Evolutionary conservation across 1,140 invertebrate species (phyloP), one percentile per base, ranked within the genome.

Genomic region (Cyclina sinensis): DNA sequence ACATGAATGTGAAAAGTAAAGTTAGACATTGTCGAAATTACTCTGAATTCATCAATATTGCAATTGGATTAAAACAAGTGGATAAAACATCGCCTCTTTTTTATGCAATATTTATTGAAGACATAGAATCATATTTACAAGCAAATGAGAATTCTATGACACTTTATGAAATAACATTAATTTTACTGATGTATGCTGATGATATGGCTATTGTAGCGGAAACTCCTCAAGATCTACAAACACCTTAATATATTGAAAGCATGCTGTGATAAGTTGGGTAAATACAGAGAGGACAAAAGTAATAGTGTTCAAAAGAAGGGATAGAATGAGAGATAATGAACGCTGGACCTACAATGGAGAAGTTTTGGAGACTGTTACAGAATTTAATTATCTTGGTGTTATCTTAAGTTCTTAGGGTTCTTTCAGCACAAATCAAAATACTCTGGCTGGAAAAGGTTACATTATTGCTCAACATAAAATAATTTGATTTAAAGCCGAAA

Each of bases 111-210:
- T 7, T 70, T 46, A 39, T 51, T 73, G 35, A 73, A 74, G 32
- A 81, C 27, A 35, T 57, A 9, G 27, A 51, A 24, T 43, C 48
- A 1, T 54, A 24, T 73, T 73, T n/a, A 74, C 18, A 54, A 54
- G 24, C 24, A 14, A 35, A 30, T 74, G 5, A 9, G 21, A 74
- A 43, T 48, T 43, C 27, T 7, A 48, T 54, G 37, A 32, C 16
- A 18, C 21, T 82, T 21, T n/a, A 73, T 21, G 54, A 73, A 27
- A 21, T 81, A 21, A 74, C 51, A 68, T 46, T 87, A 51, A 82
- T 90, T 48, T 39, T 83, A 39, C 43, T 83, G 3, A 59, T 87
- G 59, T 83, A 78, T 83, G 89, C 89, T 54, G 80, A 35, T 32
- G 14, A 35, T 14, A 57, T 57, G 51, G 9, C 7, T 5, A 57